Conservation (phyloP, 2,888 invertebrate genomes). For the Eucera pruinosa region DNA sequence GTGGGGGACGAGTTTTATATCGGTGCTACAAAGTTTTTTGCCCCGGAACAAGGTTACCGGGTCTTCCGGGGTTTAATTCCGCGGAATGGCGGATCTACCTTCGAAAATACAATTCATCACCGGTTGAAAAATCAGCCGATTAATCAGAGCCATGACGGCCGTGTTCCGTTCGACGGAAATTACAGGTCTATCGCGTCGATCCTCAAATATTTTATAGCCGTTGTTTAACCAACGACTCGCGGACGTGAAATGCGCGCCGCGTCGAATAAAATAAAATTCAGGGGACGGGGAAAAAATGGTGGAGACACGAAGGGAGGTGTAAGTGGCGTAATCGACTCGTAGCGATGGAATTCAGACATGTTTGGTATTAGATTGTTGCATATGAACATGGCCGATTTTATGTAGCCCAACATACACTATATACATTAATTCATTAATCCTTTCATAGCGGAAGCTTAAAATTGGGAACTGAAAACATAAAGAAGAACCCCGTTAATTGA, state of each 20-base stretch:
- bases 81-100: constrained; percentile 1
- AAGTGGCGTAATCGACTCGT: constrained; percentile 17
- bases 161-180: constrained; percentile 32
- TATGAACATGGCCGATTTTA: too few relatives aligned
- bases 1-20: neutral
- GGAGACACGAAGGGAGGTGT: neutral
- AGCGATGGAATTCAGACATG: too few relatives aligned
- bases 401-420: too few relatives aligned
- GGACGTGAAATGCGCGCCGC: constrained; percentile 35
- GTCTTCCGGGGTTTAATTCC: constrained; percentile 12
- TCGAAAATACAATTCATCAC: constrained; percentile 42
- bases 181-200: constrained; percentile 16
- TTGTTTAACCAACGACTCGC: constrained; percentile 38
- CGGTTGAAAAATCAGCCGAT: constrained; percentile 43
- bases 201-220: constrained; percentile 36
- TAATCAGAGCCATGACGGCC: constrained; percentile 34
- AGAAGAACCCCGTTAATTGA: too few relatives aligned
- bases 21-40: neutral
- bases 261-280: constrained; percentile 26
- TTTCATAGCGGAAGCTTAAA: too few relatives aligned
- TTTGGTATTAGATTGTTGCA: too few relatives aligned
- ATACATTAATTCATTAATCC: too few relatives aligned
- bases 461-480: too few relatives aligned
- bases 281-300: neutral
- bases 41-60: constrained; percentile 29